A percentile compares a stretch with the other conserved stretches of the same genome.
These are phyloP conservation scores for Ceyx cyanopectus DNA, from an alignment of 2,113 vertebrate genomes.

Conservation along the genomic window DNA sequence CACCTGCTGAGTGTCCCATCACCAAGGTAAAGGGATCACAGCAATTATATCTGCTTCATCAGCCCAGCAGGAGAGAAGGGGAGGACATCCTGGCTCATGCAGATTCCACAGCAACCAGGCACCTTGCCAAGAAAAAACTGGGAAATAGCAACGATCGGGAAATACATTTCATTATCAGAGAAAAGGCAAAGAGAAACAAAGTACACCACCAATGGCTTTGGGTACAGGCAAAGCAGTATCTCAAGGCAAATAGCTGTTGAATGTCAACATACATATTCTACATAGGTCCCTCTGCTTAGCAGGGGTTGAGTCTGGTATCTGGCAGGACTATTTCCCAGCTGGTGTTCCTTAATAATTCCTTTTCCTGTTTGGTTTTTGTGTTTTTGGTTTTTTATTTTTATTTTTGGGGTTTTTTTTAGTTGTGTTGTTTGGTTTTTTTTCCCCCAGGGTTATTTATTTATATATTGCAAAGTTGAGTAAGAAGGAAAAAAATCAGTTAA, in stretches of 20 bases:
- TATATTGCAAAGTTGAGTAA: not conserved
- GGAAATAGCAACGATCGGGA: conserved; percentile 46
- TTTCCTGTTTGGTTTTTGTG: not conserved
- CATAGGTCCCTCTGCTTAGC: not conserved
- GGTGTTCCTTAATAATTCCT: not conserved
- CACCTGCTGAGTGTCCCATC: not conserved
- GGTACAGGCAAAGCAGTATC: not conserved
- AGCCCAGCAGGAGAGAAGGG: conserved; percentile 32
- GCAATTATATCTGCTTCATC: conserved; percentile 27
- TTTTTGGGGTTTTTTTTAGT: no score
- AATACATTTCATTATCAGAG: conserved; percentile 35
- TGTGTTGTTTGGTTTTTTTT: no score
- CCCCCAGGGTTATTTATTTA: not conserved
- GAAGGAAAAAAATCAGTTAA: conserved; percentile 13
- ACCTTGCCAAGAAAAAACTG: conserved; percentile 23
- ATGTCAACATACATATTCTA: not conserved
- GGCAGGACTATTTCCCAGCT: not conserved
- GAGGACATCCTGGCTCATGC: conserved; percentile 35
- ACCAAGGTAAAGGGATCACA: conserved; percentile 2
- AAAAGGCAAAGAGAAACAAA: conserved; percentile 53
- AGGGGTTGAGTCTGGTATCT: not conserved
- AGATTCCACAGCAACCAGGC: conserved; percentile 46
- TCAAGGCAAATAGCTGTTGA: not conserved
- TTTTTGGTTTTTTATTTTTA: not conserved
- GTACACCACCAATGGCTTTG: not conserved